Conservation (phyloP, 2,888 invertebrate genomes). For the Keiferia lycopersicella region DNA sequence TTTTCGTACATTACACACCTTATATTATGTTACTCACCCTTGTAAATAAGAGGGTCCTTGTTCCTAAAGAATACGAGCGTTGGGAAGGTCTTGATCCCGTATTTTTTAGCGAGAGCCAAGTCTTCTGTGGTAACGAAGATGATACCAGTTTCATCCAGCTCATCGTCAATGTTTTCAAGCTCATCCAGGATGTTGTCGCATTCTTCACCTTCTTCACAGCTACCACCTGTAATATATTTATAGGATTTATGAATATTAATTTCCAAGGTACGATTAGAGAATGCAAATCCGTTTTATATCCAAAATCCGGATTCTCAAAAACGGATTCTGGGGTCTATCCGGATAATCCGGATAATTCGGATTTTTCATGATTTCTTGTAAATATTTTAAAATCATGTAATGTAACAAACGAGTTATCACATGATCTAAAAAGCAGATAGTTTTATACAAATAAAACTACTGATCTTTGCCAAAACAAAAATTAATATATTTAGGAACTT, state of each 20-base stretch:
- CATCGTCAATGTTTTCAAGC: slow-evolving; percentile 95
- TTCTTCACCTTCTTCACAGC: slow-evolving; percentile 92
- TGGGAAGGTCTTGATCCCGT: slow-evolving; percentile 92
- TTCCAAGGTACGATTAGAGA: background rate
- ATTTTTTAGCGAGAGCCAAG: slow-evolving; percentile 88
- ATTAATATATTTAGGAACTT: too few species aligned
- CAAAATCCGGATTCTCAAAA: too few species aligned
- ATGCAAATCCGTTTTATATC: too few species aligned
- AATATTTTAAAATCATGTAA: too few species aligned
- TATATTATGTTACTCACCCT: slow-evolving; percentile 65
- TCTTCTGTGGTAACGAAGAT: slow-evolving; percentile 97
- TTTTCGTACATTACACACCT: background rate
- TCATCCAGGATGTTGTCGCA: slow-evolving; percentile 93
- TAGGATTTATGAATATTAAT: background rate
- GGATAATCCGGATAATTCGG: too few species aligned
- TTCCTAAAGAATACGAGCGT: slow-evolving; percentile 95
- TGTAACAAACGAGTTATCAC: too few species aligned
- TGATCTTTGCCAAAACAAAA: too few species aligned
- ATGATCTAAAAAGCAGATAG: too few species aligned
- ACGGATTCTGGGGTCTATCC: too few species aligned
- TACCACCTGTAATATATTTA: slow-evolving; percentile 81
- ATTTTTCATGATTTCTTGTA: too few species aligned
- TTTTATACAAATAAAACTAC: too few species aligned
- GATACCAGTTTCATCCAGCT: slow-evolving; percentile 95
- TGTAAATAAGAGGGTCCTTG: slow-evolving; percentile 92